Percentiles rank a stretch among this genome's conserved stretches.
Evolutionary conservation across 2,797 vertebrate genomes (phyloP).

Genomic region (Vespertilio murinus): DNA sequence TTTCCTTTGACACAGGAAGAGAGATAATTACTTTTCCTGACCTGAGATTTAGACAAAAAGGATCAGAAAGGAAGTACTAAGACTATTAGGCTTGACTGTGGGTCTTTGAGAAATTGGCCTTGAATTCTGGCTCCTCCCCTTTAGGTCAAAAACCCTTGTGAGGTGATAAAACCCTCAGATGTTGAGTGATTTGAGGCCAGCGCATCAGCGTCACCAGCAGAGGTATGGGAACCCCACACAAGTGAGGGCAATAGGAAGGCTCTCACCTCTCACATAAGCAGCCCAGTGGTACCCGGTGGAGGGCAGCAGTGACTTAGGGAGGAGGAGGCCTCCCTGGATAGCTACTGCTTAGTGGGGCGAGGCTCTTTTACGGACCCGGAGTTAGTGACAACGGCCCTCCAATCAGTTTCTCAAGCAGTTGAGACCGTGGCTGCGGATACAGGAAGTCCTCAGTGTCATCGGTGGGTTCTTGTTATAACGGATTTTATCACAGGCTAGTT

Average conservation of each 20-base stretch:
- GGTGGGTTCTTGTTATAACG: neutral
- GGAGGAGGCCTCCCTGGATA: neutral
- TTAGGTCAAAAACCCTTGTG: neutral
- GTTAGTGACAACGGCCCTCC: neutral
- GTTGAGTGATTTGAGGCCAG: neutral
- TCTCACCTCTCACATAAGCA: neutral
- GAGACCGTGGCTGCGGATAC: neutral
- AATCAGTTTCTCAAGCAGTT: neutral
- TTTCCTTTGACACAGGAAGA: neutral
- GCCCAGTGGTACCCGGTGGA: neutral
- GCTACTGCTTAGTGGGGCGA: neutral
- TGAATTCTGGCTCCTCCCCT: neutral
- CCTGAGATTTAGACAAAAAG: neutral
- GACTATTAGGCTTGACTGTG: neutral
- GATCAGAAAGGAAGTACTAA: neutral
- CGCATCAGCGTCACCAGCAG: neutral
- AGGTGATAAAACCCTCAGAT: neutral
- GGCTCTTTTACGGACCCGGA: neutral
- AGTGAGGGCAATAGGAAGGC: neutral
- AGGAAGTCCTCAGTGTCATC: neutral
- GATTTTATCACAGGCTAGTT: too few species aligned
- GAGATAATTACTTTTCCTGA: neutral
- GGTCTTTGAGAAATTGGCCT: neutral
- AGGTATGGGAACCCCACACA: neutral
- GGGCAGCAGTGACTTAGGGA: neutral